These are phyloP conservation scores for Periplaneta americana DNA, from an alignment of 1,140 invertebrate genomes.

Conservation along the genomic window DNA sequence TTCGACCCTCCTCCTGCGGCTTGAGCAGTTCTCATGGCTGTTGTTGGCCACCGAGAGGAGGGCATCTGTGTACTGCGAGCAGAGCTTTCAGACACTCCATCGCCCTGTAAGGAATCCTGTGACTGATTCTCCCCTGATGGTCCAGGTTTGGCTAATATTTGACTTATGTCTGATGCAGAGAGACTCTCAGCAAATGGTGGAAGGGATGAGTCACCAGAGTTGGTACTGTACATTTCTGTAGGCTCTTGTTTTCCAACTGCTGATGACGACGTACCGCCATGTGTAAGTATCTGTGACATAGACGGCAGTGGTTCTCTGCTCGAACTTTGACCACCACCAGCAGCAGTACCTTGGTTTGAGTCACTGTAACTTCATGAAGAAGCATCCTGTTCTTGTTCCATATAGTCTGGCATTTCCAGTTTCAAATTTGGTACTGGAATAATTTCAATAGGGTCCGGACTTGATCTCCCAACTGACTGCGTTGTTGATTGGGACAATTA, in stretches of 20 bases:
- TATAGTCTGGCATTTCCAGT: constrained; percentile 42
- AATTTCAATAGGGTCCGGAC: constrained; percentile 38
- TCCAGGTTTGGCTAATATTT: constrained; percentile 41
- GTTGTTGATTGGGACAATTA: too few species aligned
- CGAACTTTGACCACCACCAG: background rate
- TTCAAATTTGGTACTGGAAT: constrained; percentile 45
- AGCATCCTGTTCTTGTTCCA: constrained; percentile 31
- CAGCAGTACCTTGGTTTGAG: background rate
- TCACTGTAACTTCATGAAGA: constrained; percentile 7
- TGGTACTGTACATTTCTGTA: constrained; percentile 34
- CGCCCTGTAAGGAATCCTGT: constrained; percentile 38
- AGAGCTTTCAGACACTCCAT: background rate
- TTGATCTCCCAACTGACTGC: background rate
- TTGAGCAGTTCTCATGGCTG: background rate
- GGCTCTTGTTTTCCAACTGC: constrained; percentile 11
- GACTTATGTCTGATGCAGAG: constrained; percentile 18
- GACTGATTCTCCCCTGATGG: constrained; percentile 35
- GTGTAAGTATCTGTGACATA: background rate
- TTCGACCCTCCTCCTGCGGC: background rate
- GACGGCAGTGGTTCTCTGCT: background rate
- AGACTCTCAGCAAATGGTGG: constrained; percentile 28
- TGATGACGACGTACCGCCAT: background rate
- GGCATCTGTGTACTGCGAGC: background rate
- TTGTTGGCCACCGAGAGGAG: background rate
- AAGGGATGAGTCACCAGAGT: constrained; percentile 30